Conservation (phyloP, 1,140 invertebrate genomes). For the Daktulosphaira vitifoliae region DNA sequence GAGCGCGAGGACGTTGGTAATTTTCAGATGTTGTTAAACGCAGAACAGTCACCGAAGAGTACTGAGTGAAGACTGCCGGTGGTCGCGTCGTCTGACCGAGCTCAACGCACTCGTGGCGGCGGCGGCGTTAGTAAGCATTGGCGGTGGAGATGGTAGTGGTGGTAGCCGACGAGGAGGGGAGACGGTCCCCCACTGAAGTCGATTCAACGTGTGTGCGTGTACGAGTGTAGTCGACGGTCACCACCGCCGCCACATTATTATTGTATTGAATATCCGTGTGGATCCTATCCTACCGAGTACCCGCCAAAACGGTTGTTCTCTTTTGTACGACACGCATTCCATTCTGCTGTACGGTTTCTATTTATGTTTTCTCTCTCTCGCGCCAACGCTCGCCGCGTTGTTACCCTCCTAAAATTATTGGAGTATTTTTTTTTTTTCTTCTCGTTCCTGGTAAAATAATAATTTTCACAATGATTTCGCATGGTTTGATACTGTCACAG, state of each 20-base stretch:
- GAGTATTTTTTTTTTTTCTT: too few relatives aligned
- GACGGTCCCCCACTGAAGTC: neutral
- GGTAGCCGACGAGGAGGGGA: neutral
- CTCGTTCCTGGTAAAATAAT: too few relatives aligned
- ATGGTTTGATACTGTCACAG: too few relatives aligned
- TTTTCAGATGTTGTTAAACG: neutral
- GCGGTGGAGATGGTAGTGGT: neutral
- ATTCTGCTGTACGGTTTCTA: neutral
- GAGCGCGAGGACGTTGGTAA: too few relatives aligned
- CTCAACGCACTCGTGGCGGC: constrained; percentile 28
- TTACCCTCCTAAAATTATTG: too few relatives aligned
- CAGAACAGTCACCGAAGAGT: neutral
- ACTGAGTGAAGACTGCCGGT: constrained; percentile 17
- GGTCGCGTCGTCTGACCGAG: constrained; percentile 24
- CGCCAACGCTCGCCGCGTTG: too few relatives aligned
- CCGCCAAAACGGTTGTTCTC: constrained; percentile 32
- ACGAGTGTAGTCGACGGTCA: neutral
- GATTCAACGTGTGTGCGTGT: neutral
- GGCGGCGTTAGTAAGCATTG: neutral
- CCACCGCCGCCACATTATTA: neutral
- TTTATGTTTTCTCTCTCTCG: neutral
- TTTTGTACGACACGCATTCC: constrained; percentile 28
- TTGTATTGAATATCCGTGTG: neutral
- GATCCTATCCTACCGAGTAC: constrained; percentile 10
- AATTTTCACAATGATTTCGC: too few relatives aligned